Conservation (phyloP, 2,888 invertebrate species). For the Limnephilus marmoratus region DNA sequence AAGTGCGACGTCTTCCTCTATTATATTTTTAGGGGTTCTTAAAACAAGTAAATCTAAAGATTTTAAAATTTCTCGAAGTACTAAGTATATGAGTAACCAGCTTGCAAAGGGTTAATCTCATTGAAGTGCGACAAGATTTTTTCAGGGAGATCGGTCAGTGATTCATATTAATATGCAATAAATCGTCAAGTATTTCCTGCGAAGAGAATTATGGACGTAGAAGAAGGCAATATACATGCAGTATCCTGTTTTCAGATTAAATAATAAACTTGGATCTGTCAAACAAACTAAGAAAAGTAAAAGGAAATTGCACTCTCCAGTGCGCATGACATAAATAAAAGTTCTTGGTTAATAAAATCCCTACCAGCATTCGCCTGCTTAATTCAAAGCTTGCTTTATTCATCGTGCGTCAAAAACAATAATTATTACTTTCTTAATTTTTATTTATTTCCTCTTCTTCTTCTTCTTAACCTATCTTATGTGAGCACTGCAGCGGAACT, state of each 20-base stretch:
- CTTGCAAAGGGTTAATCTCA: not conserved
- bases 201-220: not conserved
- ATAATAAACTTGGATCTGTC: not conserved
- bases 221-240: not conserved
- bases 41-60: not conserved
- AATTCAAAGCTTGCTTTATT: not conserved
- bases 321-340: not conserved
- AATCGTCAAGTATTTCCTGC: conserved; percentile 34
- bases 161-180: conserved; percentile 20
- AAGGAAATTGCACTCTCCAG: not conserved
- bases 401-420: not conserved
- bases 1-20: not conserved
- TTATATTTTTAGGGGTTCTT: too few relatives aligned
- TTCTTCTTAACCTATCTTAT: too few relatives aligned
- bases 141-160: not conserved
- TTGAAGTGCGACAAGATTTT: conserved; percentile 5
- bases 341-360: not conserved
- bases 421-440: not conserved
- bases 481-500: too few relatives aligned
- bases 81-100: not conserved
- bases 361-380: not conserved
- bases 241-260: conserved; percentile 27
- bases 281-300: not conserved
- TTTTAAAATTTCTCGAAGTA: not conserved
- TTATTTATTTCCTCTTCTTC: not conserved